Base-by-base conservation (phyloP, 92 coral and sea anemone genomes). In the Umimayanthus kanabou region DNA sequence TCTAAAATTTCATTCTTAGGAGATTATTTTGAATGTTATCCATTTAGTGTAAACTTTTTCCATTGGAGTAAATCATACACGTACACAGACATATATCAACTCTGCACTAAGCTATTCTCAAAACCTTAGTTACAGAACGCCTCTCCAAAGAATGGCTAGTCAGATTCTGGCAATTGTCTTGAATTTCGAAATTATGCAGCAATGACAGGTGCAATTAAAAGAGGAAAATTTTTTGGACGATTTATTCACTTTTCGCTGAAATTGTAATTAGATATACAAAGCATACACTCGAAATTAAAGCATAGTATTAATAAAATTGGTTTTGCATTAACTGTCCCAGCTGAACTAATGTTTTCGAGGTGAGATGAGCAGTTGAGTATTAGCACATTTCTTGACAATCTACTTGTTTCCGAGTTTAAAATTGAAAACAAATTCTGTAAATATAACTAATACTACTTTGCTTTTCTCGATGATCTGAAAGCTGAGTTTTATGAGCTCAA, bases 111-210 rank as follows among this genome's bases (percentile, higher is more conserved):
- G 37, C 45, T 81, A 11, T 7, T 29, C 33, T 66, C 1, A 82
- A 67, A 43, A 42, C 76, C 86, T 67, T 82, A 72, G 86, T 69
- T 43, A 82, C 86, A 13, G 3, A 10, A 40, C 22, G 26, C 3
- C 33, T 67, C 40, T 18, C 33, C 22, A 16, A 66, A 82, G 57
- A 82, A 82, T 82, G 72, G 1, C 57, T 18, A 82, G 18, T 15
- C 28, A 22, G 16, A 69, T 37, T 18, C 29, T 20, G 14, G 6
- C 69, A 43, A 40, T 69, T 25, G 10, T 14, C 18, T 39, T 16
- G 42, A 15, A 25, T 42, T 39, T 10, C 11, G 39, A 66, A 67
- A 82, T 82, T 70, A 82, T 82, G 40, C 40, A 22, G 66, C 73
- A 18, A 3, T 67, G 76, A 82, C 39, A 66, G 72, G 64, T 65